Evolutionary conservation across 2,888 invertebrate genomes (phyloP).

Genomic region (Smittia aterrima): DNA sequence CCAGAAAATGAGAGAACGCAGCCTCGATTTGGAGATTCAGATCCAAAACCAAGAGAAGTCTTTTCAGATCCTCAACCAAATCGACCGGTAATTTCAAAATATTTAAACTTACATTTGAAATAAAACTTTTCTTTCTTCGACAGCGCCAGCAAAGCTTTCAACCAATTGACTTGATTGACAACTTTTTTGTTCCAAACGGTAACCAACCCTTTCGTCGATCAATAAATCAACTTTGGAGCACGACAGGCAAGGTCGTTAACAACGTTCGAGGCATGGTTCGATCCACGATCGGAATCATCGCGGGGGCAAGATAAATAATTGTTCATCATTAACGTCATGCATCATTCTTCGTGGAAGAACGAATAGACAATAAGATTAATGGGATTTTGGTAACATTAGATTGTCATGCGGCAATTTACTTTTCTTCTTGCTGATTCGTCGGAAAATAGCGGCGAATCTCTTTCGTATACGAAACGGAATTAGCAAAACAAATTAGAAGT

Average conservation of each 20-base stretch:
- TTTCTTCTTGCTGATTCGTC: too few species aligned
- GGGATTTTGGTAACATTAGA: too few species aligned
- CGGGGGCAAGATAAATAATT: background rate
- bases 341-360: background rate
- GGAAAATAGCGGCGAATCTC: too few species aligned
- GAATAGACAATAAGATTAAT: too few species aligned
- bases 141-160: background rate
- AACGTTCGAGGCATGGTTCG: constrained; percentile 4
- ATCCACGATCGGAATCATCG: background rate
- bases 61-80: background rate
- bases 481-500: too few species aligned
- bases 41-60: background rate
- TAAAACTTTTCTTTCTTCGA: background rate
- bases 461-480: too few species aligned
- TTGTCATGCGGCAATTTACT: too few species aligned
- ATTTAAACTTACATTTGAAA: background rate
- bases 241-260: constrained; percentile 3
- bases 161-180: constrained; percentile 15
- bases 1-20: too few species aligned
- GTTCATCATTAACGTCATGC: background rate
- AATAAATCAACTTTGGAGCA: background rate
- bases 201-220: constrained; percentile 18
- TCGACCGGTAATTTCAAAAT: background rate
- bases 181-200: constrained; percentile 27
- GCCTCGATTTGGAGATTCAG: background rate